phyloP scores from a whole-genome alignment of 2,888 invertebrate species.

The Scotopteryx bipunctaria region DNA sequence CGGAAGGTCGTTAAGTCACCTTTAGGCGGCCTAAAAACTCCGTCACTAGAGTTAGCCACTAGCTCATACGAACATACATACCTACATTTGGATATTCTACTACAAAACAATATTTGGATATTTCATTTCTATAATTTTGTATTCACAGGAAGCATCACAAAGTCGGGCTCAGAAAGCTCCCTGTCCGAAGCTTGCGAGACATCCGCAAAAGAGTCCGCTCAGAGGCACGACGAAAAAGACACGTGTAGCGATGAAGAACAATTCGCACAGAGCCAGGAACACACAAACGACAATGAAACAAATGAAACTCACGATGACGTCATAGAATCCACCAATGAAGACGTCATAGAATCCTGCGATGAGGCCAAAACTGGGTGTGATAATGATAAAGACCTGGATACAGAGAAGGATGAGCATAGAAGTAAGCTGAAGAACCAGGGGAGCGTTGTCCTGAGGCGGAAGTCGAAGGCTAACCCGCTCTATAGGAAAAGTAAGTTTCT shows the following conservation, averaged over 20 bases:
- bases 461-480: slow-evolving; percentile 86
- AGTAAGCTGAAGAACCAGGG: slow-evolving; percentile 72
- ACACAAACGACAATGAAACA: too few relatives aligned
- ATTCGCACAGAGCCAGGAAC: too few relatives aligned
- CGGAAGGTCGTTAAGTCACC: too few relatives aligned
- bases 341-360: slow-evolving; percentile 61
- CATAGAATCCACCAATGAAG: slow-evolving; percentile 28
- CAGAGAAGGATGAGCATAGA: slow-evolving; percentile 45
- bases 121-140: neutral
- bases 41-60: too few relatives aligned
- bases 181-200: slow-evolving; percentile 89
- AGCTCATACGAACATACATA: too few relatives aligned
- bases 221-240: slow-evolving; percentile 88
- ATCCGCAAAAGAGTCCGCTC: slow-evolving; percentile 88
- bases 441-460: slow-evolving; percentile 84
- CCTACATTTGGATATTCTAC: neutral
- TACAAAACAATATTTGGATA: neutral
- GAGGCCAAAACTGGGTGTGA: slow-evolving; percentile 64
- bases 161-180: slow-evolving; percentile 95
- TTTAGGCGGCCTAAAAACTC: too few relatives aligned
- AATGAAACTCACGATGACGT: slow-evolving; percentile 23
- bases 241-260: slow-evolving; percentile 86
- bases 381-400: slow-evolving; percentile 63
- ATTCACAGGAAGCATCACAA: slow-evolving; percentile 78
- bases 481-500: slow-evolving; percentile 86